Conservation (phyloP, 2,113 vertebrate genomes). For the Numida meleagris region DNA sequence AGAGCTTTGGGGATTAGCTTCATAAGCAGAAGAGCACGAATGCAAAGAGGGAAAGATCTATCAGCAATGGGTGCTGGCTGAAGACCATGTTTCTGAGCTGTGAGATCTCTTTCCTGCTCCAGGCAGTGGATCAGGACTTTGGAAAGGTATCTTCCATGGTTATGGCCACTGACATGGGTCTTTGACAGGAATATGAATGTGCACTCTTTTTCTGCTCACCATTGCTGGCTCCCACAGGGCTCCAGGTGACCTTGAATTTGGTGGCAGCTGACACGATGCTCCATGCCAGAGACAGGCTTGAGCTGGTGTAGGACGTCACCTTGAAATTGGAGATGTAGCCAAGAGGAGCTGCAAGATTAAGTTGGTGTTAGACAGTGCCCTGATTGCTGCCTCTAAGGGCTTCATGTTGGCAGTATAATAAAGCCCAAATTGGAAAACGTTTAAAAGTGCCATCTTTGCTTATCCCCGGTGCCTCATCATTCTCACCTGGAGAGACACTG, state of each 20-base stretch:
- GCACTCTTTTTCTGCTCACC: slow-evolving; percentile 19
- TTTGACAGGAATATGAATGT: neutral
- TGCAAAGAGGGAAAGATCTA: neutral
- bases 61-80: rapidly evolving
- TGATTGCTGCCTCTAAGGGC: neutral
- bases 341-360: slow-evolving; percentile 80
- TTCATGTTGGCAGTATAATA: rapidly evolving
- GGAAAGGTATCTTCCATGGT: neutral
- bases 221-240: neutral
- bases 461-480: neutral
- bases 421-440: neutral
- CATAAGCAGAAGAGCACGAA: neutral
- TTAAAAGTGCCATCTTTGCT: neutral
- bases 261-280: slow-evolving; percentile 84
- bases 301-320: slow-evolving; percentile 81
- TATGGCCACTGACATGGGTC: neutral
- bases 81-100: neutral
- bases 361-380: neutral
- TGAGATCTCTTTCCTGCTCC: neutral
- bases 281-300: slow-evolving; percentile 83
- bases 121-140: neutral
- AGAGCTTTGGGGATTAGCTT: neutral
- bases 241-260: slow-evolving; percentile 88
- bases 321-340: slow-evolving; percentile 88
- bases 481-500: neutral